Evolutionary conservation across 2,888 invertebrate species (phyloP), one percentile per base, ranked within the genome.

Genomic region (Vanessa cardui): DNA sequence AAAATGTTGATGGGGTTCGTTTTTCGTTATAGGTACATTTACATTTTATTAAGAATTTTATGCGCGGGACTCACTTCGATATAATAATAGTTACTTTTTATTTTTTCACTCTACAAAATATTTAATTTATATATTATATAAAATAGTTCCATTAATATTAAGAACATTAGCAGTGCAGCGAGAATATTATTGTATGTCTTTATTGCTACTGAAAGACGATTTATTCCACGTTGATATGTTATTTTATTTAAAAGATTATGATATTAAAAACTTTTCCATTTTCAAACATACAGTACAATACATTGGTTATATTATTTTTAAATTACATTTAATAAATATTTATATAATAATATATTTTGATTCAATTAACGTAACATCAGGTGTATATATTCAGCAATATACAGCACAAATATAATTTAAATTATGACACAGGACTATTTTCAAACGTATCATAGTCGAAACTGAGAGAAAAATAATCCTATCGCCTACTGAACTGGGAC

Each of bases 211-310:
- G 2, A 31, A 52, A 16, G 26, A 31, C 21, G 12, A 50, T 50
- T 6, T 2, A 54, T 54, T 54, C 8, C 26, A 7, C 15, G 15
- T 54, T 54, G 52, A 54, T 54, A 54, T 54, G 52, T 54, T 31
- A 26, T 54, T 15, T 12, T 31, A n/a, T 54, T 54, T 8, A 54
- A n/a, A 26, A 6, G 9, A 39, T 39, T 12, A 39, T 21, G 4
- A 3, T 54, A 16, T 8, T 31, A 54, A 12, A 50, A 52, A 52
- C 21, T 5, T 52, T 21, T 21, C 15, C 26, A 21, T 26, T 52
- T 52, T 52, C 50, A 2, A 21, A 21, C 26, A 26, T 39, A 39
- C 39, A 12, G 12, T 26, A 47, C 6, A 47, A 18, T 21, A 50
- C 4, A 21, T 50, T 21, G 21, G 12, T 50, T 50, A 8, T 39